Evolutionary conservation across 2,113 vertebrate genomes (phyloP), one percentile per base, ranked within the genome.

Genomic region (Colius striatus): DNA sequence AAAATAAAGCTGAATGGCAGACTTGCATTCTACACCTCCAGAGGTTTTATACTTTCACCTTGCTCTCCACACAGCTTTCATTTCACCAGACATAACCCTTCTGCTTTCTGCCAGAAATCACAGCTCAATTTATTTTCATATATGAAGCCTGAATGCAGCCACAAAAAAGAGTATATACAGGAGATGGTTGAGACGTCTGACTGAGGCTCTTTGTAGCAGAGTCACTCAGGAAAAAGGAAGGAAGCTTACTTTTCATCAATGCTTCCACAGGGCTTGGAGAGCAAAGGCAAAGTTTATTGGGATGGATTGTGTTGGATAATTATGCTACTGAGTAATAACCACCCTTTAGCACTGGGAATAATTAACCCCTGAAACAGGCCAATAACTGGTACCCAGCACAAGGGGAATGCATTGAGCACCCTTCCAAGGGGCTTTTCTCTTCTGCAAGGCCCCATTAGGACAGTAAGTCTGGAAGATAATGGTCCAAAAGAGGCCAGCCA

Each of bases 1-100:
- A 84, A 87, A 95, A 87, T 94, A 96, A 92, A 94, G 50, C 72
- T 76, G 77, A 78, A 74, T 70, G 89, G 66, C 89, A 81, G 71
- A 73, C 38, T 51, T 48, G 26, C 58, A 68, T 0, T 6, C 63
- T 34, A 3, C 32, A 29, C 19, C 19, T 81, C 36, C 50, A 9
- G 36, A 66, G 51, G 22, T 23, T 21, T 32, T 71, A 11, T 82
- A 9, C n/a, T 67, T 66, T 70, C 30, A 41, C 27, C 38, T 38
- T 51, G 13, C 71, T 50, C 78, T 58, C 51, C 38, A 36, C 18
- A 9, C 55, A 26, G 84, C 67, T 80, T 30, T 5, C 17, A 26
- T 30, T 83, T 50, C 55, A 32, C 29, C 67, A 80, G 87, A 5
- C 10, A 7, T 0, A 2, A 36, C n/a, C 70, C 48, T 71, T 87